Conservation (phyloP, 2,797 vertebrate genomes). For the Gobio occitaniae region DNA sequence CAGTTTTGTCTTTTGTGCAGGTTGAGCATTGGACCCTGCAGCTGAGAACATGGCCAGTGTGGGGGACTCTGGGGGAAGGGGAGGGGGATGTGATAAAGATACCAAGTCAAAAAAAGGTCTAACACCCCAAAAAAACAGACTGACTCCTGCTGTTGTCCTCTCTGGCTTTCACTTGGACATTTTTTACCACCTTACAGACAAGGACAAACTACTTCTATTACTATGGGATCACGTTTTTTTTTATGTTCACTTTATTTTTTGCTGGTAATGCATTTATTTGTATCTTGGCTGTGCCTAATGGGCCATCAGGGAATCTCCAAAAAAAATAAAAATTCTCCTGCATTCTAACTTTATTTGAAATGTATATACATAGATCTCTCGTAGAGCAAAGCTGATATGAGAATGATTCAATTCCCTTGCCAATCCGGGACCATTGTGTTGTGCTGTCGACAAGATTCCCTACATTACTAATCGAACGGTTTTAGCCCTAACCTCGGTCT, state of each 20-base stretch:
- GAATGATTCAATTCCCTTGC: slow-evolving; percentile 58
- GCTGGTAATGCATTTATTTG: slow-evolving; percentile 65
- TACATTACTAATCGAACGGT: slow-evolving; percentile 28
- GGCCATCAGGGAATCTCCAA: slow-evolving; percentile 84
- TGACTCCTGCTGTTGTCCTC: slow-evolving; percentile 49
- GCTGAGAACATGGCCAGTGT: slow-evolving; percentile 56
- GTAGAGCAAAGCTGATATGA: slow-evolving; percentile 56
- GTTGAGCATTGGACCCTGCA: slow-evolving; percentile 62
- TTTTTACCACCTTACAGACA: slow-evolving; percentile 76
- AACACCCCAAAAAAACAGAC: slow-evolving; percentile 47
- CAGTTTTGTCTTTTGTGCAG: neutral
- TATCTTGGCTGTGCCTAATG: slow-evolving; percentile 62
- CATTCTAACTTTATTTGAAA: slow-evolving; percentile 70
- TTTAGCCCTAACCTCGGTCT: slow-evolving; percentile 15
- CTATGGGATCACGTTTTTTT: slow-evolving; percentile 57
- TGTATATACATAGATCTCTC: slow-evolving; percentile 65
- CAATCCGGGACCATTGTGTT: slow-evolving; percentile 44
- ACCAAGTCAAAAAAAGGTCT: slow-evolving; percentile 56
- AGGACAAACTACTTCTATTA: slow-evolving; percentile 58
- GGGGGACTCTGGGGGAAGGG: slow-evolving; percentile 23
- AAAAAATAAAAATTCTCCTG: slow-evolving; percentile 66
- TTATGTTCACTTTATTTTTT: slow-evolving; percentile 47
- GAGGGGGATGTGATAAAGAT: slow-evolving; percentile 44
- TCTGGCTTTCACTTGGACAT: slow-evolving; percentile 83
- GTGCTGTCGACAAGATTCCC: slow-evolving; percentile 22